Conservation (phyloP, 2,797 vertebrate species). For the Mycteria americana region DNA sequence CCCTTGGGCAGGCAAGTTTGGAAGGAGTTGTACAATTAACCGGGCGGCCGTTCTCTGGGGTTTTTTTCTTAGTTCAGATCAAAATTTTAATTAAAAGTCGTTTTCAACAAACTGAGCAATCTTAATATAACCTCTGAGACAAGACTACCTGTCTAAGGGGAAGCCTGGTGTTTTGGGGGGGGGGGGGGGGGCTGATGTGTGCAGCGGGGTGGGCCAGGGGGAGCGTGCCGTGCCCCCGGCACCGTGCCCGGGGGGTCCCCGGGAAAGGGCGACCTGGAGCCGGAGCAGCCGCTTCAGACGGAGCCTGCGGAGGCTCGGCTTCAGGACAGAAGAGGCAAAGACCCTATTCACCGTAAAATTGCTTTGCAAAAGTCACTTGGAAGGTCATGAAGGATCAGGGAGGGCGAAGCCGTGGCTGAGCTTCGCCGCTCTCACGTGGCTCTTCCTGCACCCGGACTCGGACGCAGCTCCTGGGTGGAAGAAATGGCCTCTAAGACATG, state of each 20-base stretch:
- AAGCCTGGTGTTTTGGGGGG: not conserved
- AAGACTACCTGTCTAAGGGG: not conserved
- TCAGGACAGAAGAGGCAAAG: not conserved
- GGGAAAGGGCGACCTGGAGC: rapidly evolving
- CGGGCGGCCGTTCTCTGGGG: rapidly evolving
- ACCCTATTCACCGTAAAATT: rapidly evolving
- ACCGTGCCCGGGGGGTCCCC: rapidly evolving
- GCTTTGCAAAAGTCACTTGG: not conserved
- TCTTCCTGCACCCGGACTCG: rapidly evolving
- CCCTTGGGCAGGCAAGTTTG: not conserved
- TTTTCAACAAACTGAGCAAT: not conserved
- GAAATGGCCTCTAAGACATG: rapidly evolving
- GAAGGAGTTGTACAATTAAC: not conserved
- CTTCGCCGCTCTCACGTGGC: rapidly evolving
- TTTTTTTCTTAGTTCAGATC: not conserved
- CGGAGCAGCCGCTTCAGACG: not conserved
- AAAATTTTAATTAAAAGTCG: not conserved
- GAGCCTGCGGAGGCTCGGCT: not conserved
- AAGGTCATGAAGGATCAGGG: not conserved
- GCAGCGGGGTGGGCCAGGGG: not conserved
- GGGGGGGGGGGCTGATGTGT: not conserved
- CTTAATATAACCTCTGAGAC: rapidly evolving
- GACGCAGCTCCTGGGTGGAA: rapidly evolving
- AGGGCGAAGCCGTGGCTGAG: not conserved
- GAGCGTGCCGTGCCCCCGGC: not conserved